Evolutionary conservation across 2,888 invertebrate genomes (phyloP).

Genomic region (Ennomos fuscantarius): DNA sequence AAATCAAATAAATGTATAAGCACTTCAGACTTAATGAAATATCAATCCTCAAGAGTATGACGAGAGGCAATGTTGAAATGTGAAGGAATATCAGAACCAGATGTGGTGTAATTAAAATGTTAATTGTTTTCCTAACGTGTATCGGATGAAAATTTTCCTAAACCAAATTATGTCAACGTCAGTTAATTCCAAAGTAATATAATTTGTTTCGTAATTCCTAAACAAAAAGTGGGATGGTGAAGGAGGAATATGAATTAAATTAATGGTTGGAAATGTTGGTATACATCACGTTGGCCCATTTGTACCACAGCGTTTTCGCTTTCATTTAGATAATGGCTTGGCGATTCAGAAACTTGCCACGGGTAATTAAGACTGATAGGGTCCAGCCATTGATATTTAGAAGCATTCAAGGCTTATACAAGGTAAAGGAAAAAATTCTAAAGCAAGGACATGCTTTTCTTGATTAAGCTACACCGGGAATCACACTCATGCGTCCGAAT

Average conservation of each 20-base stretch:
- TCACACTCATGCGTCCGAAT: too few species aligned
- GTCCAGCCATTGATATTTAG: slow-evolving; percentile 56
- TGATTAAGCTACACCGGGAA: too few species aligned
- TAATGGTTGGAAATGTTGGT: slow-evolving; percentile 36
- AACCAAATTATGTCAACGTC: slow-evolving; percentile 39
- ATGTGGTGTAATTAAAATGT: slow-evolving; percentile 42
- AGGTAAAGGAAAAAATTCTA: too few species aligned
- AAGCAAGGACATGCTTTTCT: too few species aligned
- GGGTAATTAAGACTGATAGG: slow-evolving; percentile 71
- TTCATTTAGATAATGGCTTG: slow-evolving; percentile 70
- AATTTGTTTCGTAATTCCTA: slow-evolving; percentile 45
- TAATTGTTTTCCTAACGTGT: slow-evolving; percentile 38
- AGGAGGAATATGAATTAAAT: slow-evolving; percentile 39
- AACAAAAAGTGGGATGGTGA: slow-evolving; percentile 41
- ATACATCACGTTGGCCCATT: slow-evolving; percentile 35
- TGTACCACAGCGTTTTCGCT: slow-evolving; percentile 47
- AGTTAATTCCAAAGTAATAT: slow-evolving; percentile 39
- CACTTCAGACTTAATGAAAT: too few species aligned
- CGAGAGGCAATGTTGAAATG: slow-evolving; percentile 2
- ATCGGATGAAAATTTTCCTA: slow-evolving; percentile 31
- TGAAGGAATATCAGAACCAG: slow-evolving; percentile 32
- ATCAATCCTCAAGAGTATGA: neutral
- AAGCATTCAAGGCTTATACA: slow-evolving; percentile 38
- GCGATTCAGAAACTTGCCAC: slow-evolving; percentile 59
- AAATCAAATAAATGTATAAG: too few species aligned